phyloP scores from a whole-genome alignment of 2,113 vertebrate species.

The Vidua chalybeata region DNA sequence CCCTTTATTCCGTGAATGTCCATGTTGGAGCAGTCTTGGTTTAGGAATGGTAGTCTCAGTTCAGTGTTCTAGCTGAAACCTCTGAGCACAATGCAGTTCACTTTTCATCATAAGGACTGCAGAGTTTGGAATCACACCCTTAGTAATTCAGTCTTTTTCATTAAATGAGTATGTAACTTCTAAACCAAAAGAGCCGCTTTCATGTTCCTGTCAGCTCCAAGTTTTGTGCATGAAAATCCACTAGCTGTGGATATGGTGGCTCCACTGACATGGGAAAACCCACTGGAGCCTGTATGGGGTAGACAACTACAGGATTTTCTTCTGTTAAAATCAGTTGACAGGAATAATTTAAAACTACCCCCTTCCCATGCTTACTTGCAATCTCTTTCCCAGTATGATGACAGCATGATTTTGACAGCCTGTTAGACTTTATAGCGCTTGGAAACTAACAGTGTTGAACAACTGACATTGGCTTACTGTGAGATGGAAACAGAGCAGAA shows the following conservation, averaged over 20 bases:
- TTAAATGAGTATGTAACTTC: background rate
- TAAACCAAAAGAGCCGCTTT: background rate
- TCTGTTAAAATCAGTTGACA: background rate
- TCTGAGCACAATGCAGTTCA: background rate
- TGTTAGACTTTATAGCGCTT: background rate
- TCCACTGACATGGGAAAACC: background rate
- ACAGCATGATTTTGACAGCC: background rate
- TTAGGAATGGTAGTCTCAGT: background rate
- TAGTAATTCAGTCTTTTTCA: background rate
- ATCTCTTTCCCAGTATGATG: background rate
- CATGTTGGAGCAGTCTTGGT: background rate
- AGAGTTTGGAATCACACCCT: background rate
- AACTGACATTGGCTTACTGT: background rate
- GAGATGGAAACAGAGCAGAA: background rate
- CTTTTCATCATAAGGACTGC: background rate
- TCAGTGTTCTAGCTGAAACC: background rate
- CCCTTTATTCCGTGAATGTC: background rate
- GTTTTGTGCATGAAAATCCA: background rate
- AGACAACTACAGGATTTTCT: background rate
- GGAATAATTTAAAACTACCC: background rate
- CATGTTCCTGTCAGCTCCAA: background rate
- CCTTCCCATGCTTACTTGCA: accelerated
- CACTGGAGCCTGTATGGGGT: background rate
- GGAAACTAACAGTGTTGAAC: background rate
- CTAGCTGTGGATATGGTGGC: background rate